These are phyloP conservation scores for Xiphorhynchus elegans DNA, from an alignment of 2,113 vertebrate species.

Conservation along the genomic window DNA sequence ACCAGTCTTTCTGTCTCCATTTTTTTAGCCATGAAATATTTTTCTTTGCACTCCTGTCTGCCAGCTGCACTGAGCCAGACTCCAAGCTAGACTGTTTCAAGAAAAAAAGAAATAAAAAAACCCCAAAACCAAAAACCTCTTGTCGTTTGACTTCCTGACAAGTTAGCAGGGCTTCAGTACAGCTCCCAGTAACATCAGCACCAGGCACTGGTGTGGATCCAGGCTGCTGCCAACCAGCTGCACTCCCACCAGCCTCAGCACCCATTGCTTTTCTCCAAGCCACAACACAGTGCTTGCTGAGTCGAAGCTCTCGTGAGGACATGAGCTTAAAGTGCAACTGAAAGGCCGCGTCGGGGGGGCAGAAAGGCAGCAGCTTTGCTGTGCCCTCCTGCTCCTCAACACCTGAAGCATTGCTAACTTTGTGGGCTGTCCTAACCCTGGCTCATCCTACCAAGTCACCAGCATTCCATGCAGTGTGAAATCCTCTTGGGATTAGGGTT, in stretches of 20 bases:
- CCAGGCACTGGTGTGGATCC: neutral
- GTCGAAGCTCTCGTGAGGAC: neutral
- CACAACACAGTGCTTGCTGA: neutral
- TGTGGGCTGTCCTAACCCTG: neutral
- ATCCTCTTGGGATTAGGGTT: neutral
- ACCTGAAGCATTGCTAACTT: neutral
- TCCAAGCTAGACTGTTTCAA: constrained; percentile 24
- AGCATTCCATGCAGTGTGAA: accelerated
- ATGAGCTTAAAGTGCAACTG: neutral
- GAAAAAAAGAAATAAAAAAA: neutral
- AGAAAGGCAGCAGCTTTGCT: neutral
- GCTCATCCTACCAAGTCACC: neutral
- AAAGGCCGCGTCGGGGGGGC: neutral
- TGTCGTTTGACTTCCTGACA: neutral
- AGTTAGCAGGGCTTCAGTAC: neutral
- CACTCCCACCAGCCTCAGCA: neutral
- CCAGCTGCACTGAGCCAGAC: constrained; percentile 40
- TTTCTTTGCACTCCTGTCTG: constrained; percentile 55
- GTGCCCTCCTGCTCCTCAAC: neutral
- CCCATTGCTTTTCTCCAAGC: neutral
- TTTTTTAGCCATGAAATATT: constrained; percentile 65
- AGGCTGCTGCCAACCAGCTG: neutral
- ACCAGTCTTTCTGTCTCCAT: constrained; percentile 70
- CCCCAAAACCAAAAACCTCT: neutral
- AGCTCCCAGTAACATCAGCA: neutral